Percentiles rank a stretch among this genome's conserved stretches.
Evolutionary conservation across 2,888 invertebrate species (phyloP).

Genomic region (Phortica okadai): DNA sequence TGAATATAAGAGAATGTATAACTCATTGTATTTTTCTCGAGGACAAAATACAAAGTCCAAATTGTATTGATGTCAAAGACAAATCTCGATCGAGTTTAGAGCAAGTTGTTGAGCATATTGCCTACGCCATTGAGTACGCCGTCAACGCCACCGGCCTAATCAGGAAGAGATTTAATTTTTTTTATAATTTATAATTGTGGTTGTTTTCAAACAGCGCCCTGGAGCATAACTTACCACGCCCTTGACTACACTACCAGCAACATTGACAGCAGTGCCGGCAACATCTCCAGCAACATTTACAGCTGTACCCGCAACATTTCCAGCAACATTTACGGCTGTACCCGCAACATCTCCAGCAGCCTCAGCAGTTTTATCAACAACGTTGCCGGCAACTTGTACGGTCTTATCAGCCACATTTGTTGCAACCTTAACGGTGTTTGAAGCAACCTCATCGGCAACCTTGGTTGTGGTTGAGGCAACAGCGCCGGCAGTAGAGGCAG

Average conservation of each 20-base stretch:
- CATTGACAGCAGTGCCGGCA: constrained; percentile 17
- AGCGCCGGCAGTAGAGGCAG: constrained; percentile 14
- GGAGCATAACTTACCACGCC: constrained; percentile 7
- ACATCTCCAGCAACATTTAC: constrained; percentile 28
- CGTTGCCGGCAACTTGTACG: neutral
- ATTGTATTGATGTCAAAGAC: too few relatives aligned
- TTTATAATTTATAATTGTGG: neutral
- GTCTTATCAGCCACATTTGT: neutral
- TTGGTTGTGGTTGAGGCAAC: neutral
- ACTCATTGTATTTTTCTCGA: too few relatives aligned
- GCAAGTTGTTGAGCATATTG: neutral
- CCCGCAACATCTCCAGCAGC: constrained; percentile 14
- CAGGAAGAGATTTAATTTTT: neutral
- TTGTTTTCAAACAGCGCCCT: too few relatives aligned
- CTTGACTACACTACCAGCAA: neutral
- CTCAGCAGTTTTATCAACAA: constrained; percentile 4
- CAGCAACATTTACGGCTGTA: constrained; percentile 21
- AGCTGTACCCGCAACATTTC: constrained; percentile 15
- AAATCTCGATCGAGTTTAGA: neutral
- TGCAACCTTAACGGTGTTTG: neutral
- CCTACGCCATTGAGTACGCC: neutral
- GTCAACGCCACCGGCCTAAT: neutral
- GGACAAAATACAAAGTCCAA: too few relatives aligned
- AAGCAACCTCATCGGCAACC: neutral
- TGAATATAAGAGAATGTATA: too few relatives aligned